Base-by-base conservation (phyloP, 2,888 invertebrate genomes). In the Cerceris rybyensis region DNA sequence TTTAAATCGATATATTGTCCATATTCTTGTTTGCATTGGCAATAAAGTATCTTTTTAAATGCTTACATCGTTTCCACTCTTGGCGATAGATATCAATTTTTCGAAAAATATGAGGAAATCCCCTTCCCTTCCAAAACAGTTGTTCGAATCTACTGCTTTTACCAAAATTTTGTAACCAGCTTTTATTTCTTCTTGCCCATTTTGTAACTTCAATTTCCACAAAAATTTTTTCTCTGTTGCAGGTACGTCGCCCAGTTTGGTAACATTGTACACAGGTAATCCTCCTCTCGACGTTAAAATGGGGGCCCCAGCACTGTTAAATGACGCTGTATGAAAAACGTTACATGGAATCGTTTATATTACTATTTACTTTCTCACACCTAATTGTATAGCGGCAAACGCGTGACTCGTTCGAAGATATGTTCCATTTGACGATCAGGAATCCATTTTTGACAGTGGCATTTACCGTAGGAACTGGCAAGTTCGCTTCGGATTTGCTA, bases 231-330 rank as follows among this genome's bases (percentile, higher is more conserved):
- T 76, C 13, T 63, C 74, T 39, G 70, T 60, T 7, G 81, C 71
- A 16, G 79, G 67, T 8, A 88, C 83, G 0, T 69, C 70, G 42
- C 80, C 83, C 74, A 92, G 85, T 61, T 85, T 74, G 0, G 90
- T 87, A 55, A 86, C 86, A 74, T 92, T 91, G 67, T 89, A 91
- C 41, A 91, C 86, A 28, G 85, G 83, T 13, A 88, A 59, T 0
- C 88, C 90, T 52, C 83, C 88, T 70, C 86, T 89, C 13, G 91
- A 90, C 42, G 85, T 86, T 46, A 90, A 71, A 42, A 90, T 78
- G 5, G 90, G 89, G 16, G 86, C 69, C 2, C 91, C 90, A 41
- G 87, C 77, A 55, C 92, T 92, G 59, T 16, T 73, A 81, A 55
- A 78, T 68, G 14, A 28, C 42, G 16, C 16, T 14, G 13, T 57